Percentiles rank a stretch among this genome's conserved stretches.
These are phyloP conservation scores for Ondatra zibethicus DNA, from an alignment of 2,113 vertebrate genomes.

Conservation along the genomic window DNA sequence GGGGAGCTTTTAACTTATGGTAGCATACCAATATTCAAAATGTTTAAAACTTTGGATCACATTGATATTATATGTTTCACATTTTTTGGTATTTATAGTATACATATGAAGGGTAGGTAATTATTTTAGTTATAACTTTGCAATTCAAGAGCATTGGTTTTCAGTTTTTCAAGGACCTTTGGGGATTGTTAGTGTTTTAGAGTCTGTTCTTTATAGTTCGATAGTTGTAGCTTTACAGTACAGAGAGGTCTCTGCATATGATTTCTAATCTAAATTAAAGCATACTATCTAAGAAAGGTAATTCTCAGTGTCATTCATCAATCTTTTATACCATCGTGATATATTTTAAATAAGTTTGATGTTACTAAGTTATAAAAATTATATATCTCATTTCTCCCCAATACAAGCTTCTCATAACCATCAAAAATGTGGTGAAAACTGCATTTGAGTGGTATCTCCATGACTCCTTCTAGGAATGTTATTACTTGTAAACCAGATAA, in stretches of 20 bases:
- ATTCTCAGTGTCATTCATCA: background rate
- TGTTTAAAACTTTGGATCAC: background rate
- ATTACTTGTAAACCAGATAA: background rate
- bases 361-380: background rate
- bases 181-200: background rate
- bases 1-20: background rate
- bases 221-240: background rate
- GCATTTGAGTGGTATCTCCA: background rate
- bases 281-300: background rate
- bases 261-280: background rate
- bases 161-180: background rate
- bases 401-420: no score
- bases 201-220: background rate
- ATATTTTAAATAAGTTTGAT: background rate
- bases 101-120: background rate
- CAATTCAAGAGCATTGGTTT: background rate
- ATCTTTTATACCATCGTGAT: background rate
- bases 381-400: background rate
- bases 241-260: fast-evolving
- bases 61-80: background rate
- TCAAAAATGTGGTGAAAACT: background rate
- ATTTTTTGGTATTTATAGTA: background rate
- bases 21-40: background rate
- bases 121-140: background rate
- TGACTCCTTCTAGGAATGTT: background rate